phyloP scores from a whole-genome alignment of 2,797 vertebrate genomes.

The Vireo griseus region DNA sequence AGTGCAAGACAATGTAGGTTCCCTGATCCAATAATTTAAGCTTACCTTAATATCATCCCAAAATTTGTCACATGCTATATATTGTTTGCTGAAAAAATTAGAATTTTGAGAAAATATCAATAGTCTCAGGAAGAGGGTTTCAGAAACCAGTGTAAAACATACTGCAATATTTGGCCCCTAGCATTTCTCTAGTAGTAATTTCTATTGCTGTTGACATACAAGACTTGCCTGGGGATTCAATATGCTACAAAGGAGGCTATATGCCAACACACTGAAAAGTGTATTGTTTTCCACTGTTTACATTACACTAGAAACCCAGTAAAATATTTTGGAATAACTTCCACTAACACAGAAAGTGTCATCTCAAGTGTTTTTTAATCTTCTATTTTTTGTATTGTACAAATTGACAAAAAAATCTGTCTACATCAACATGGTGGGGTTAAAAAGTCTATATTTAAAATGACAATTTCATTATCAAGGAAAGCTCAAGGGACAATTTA shows the following conservation, averaged over 20 bases:
- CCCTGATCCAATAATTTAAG: neutral
- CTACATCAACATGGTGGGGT: neutral
- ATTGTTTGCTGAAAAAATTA: neutral
- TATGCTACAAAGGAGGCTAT: neutral
- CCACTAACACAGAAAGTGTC: neutral
- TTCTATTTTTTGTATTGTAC: neutral
- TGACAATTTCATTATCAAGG: neutral
- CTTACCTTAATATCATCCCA: neutral
- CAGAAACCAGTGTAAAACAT: neutral
- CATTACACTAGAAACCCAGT: neutral
- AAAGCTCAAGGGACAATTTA: neutral
- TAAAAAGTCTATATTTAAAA: neutral
- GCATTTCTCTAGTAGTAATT: neutral
- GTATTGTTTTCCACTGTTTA: neutral
- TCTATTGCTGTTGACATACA: neutral
- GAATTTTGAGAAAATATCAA: neutral
- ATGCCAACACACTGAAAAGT: neutral
- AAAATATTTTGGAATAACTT: neutral
- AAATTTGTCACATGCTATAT: neutral
- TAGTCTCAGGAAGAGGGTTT: neutral
- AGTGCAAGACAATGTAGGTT: neutral
- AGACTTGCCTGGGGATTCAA: neutral
- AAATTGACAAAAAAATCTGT: neutral
- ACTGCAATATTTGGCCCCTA: neutral
- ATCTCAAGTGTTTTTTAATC: neutral